Percentiles rank a stretch among this genome's conserved stretches.
phyloP scores from a whole-genome alignment of 2,797 vertebrate species.

The Ficedula albicollis region DNA sequence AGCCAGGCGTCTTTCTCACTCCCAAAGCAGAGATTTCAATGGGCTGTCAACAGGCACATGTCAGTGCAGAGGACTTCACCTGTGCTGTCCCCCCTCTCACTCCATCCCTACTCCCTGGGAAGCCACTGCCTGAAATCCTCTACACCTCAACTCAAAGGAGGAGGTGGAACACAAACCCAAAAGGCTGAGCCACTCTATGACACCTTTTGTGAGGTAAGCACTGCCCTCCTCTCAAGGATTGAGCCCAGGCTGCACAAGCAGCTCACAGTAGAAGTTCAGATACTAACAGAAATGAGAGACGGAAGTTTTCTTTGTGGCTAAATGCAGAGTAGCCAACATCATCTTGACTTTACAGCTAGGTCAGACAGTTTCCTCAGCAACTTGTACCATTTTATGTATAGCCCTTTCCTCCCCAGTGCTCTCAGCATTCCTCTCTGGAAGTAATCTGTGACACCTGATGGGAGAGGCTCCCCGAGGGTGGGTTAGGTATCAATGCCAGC shows the following conservation, averaged over 20 bases:
- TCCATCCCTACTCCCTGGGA: background rate
- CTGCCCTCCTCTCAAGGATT: background rate
- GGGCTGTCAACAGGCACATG: background rate
- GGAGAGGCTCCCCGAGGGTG: rapidly evolving
- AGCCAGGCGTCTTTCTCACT: background rate
- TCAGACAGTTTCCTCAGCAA: background rate
- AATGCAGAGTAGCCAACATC: background rate
- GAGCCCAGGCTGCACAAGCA: background rate
- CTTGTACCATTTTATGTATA: background rate
- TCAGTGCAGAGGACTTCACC: background rate
- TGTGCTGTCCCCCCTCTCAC: background rate
- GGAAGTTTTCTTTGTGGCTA: background rate
- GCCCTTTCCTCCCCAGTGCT: background rate
- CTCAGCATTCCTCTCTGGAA: background rate
- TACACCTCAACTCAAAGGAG: background rate
- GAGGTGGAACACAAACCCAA: background rate
- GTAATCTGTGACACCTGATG: background rate
- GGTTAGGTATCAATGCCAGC: background rate
- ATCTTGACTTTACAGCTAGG: background rate
- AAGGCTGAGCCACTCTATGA: background rate
- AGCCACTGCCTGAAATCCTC: background rate
- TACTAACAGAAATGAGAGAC: background rate
- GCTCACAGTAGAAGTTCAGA: background rate
- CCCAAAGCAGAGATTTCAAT: background rate
- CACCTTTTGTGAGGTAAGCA: background rate